Percentiles rank a stretch among this genome's conserved stretches.
Evolutionary conservation across 2,797 vertebrate species (phyloP).

Genomic region (Synaphobranchus kaupii): DNA sequence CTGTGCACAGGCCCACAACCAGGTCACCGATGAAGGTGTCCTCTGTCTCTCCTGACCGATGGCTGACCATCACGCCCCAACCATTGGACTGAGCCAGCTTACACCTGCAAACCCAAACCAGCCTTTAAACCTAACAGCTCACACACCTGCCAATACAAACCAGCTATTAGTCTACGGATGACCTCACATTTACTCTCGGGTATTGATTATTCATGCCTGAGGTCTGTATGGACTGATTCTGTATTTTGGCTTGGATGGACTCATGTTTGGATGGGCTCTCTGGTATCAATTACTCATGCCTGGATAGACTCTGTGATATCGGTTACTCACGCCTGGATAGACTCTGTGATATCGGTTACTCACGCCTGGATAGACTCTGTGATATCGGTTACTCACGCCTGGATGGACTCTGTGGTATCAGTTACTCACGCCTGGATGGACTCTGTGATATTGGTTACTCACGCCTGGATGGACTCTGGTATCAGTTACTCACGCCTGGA

Average conservation of each 20-base stretch:
- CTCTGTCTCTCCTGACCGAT: conserved; percentile 76
- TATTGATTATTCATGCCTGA: background rate
- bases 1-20: conserved; percentile 75
- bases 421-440: too few species aligned
- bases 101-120: conserved; percentile 56
- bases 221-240: background rate
- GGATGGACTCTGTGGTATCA: too few species aligned
- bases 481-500: background rate
- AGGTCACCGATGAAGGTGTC: conserved; percentile 77
- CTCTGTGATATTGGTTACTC: too few species aligned
- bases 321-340: background rate
- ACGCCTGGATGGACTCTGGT: background rate
- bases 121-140: background rate
- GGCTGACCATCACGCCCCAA: conserved; percentile 80
- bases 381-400: too few species aligned
- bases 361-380: conserved; percentile 55
- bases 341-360: conserved; percentile 41
- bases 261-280: background rate
- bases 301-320: background rate
- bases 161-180: background rate
- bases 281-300: background rate
- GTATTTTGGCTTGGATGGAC: background rate
- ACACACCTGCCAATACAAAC: conserved; percentile 7
- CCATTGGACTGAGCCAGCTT: conserved; percentile 75
- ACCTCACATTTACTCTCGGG: background rate